Evolutionary conservation across 2,888 invertebrate species (phyloP).

Genomic region (Herminia tarsipennalis): DNA sequence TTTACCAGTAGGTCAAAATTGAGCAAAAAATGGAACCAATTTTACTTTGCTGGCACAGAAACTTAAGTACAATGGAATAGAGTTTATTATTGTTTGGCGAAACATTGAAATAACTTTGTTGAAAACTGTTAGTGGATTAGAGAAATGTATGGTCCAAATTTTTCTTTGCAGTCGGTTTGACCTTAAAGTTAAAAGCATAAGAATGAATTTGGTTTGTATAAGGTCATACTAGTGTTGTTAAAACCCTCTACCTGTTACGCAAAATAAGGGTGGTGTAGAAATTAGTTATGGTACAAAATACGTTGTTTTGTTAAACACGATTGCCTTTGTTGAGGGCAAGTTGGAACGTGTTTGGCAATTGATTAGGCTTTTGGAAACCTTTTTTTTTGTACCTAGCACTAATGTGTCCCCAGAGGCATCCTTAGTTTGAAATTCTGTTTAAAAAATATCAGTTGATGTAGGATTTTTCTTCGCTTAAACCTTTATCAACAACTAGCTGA

Average conservation of each 20-base stretch:
- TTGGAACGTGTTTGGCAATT: slow-evolving; percentile 36
- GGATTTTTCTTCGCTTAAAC: too few species aligned
- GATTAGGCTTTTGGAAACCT: slow-evolving; percentile 25
- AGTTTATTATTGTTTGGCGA: slow-evolving; percentile 15
- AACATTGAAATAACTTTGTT: slow-evolving; percentile 2
- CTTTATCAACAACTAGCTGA: too few species aligned
- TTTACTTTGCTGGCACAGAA: slow-evolving; percentile 4
- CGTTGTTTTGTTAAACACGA: slow-evolving; percentile 47
- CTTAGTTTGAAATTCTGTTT: too few species aligned
- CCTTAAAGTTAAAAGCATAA: slow-evolving; percentile 8
- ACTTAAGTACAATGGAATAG: neutral
- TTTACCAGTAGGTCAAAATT: slow-evolving; percentile 47
- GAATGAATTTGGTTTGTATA: slow-evolving; percentile 16
- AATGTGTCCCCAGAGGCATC: too few species aligned
- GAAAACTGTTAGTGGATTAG: slow-evolving; percentile 1
- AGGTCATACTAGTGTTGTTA: slow-evolving; percentile 7
- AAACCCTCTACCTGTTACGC: slow-evolving; percentile 60
- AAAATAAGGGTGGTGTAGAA: slow-evolving; percentile 50
- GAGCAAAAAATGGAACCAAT: slow-evolving; percentile 41
- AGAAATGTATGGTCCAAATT: slow-evolving; percentile 14
- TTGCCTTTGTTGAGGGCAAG: slow-evolving; percentile 37
- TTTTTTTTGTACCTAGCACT: slow-evolving; percentile 9
- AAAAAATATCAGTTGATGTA: too few species aligned
- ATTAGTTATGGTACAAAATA: slow-evolving; percentile 40
- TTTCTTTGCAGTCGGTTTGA: neutral